phyloP scores from a whole-genome alignment of 1,140 invertebrate genomes.

The Drosophila ohnishii region DNA sequence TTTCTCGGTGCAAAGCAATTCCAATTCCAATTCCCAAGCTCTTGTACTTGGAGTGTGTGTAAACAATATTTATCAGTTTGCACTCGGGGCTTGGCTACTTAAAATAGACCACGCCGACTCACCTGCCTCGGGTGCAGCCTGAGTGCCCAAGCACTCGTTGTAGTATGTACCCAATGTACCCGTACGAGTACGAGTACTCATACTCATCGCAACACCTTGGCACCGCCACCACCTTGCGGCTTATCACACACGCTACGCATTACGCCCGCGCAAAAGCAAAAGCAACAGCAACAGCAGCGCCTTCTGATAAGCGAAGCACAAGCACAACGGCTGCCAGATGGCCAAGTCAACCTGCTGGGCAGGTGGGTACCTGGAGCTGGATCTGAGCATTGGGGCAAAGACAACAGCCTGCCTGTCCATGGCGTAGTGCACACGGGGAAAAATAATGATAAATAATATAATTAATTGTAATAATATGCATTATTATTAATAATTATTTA shows the following conservation, averaged over 20 bases:
- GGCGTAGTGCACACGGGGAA: slow-evolving; percentile 14
- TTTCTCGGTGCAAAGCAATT: slow-evolving; percentile 70
- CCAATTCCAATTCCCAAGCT: slow-evolving; percentile 33
- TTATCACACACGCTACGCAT: slow-evolving; percentile 62
- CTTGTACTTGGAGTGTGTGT: slow-evolving; percentile 48
- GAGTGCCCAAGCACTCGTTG: slow-evolving; percentile 21
- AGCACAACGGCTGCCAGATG: slow-evolving; percentile 45
- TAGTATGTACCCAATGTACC: not conserved
- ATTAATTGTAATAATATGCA: no score
- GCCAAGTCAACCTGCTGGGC: slow-evolving; percentile 28
- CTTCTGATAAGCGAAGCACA: slow-evolving; percentile 40
- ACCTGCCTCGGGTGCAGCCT: slow-evolving; percentile 41
- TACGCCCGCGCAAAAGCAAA: slow-evolving; percentile 54
- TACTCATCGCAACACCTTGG: slow-evolving; percentile 32
- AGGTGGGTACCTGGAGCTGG: slow-evolving; percentile 5
- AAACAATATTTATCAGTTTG: slow-evolving; percentile 74
- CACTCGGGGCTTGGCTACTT: slow-evolving; percentile 32
- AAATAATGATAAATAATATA: not conserved
- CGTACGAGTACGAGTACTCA: not conserved
- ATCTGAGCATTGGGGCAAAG: slow-evolving; percentile 7
- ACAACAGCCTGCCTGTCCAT: slow-evolving; percentile 31
- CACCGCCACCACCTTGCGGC: slow-evolving; percentile 25
- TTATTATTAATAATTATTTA: no score
- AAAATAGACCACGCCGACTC: slow-evolving; percentile 54
- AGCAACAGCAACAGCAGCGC: slow-evolving; percentile 15